Percentiles rank a stretch among this genome's conserved stretches.
These are phyloP conservation scores for Typhlichthys eigenmanni DNA, from an alignment of 2,797 vertebrate species.

Conservation along the genomic window DNA sequence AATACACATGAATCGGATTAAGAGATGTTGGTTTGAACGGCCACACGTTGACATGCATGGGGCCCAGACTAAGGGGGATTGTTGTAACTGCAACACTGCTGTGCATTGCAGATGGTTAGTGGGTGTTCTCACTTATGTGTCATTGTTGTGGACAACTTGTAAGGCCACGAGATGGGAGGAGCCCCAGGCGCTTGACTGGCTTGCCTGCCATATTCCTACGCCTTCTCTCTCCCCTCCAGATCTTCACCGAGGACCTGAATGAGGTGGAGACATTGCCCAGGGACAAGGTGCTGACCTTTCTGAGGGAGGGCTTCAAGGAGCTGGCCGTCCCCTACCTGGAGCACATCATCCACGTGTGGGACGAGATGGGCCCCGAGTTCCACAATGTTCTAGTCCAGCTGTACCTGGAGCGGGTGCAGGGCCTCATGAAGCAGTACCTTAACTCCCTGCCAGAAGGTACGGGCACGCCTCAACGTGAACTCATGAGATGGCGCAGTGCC, in stretches of 20 bases:
- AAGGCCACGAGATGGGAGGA: too few relatives aligned
- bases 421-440: slow-evolving; percentile 95
- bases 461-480: not conserved
- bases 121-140: too few relatives aligned
- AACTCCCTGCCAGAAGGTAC: slow-evolving; percentile 86
- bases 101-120: too few relatives aligned
- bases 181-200: too few relatives aligned
- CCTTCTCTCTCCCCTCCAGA: slow-evolving; percentile 69
- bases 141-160: too few relatives aligned
- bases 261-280: slow-evolving; percentile 95
- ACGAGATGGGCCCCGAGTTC: slow-evolving; percentile 87
- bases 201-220: too few relatives aligned
- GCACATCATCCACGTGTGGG: slow-evolving; percentile 92
- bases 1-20: too few relatives aligned
- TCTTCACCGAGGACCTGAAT: slow-evolving; percentile 96
- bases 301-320: slow-evolving; percentile 91
- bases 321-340: slow-evolving; percentile 94
- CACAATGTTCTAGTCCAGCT: slow-evolving; percentile 96
- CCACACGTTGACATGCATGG: too few relatives aligned
- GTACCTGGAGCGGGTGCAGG: slow-evolving; percentile 94
- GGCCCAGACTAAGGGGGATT: too few relatives aligned
- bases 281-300: slow-evolving; percentile 87
- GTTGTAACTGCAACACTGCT: too few relatives aligned
- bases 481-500: too few relatives aligned
- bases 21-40: too few relatives aligned